Base-by-base conservation (phyloP, 2,113 vertebrate species). In the Barbus barbus region DNA sequence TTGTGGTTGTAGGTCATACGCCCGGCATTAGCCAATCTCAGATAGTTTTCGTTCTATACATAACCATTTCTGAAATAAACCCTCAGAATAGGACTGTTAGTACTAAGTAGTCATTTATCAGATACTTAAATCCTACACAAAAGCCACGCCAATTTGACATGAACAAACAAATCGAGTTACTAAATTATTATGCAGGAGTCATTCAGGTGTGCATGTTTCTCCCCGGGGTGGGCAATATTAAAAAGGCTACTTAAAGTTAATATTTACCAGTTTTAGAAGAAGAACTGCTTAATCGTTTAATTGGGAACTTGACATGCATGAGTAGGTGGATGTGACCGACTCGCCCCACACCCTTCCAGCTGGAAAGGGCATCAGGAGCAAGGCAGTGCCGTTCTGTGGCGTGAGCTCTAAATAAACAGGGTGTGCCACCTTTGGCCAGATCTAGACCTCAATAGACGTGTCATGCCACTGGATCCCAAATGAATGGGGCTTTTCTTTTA, bases 361-460 rank as follows among this genome's bases (percentile, higher is more conserved):
- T 60, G 24, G 65, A 28, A 12, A n/a, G n/a, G 26, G 75, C 65
- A 33, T 76, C 58, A 46, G 60, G 72, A 82, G 80, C 65, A 8
- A 53, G 82, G 83, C 60, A 11, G 61, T 61, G 65, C 63, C 61
- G 12, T 41, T 65, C 72, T 81, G 67, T 16, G 69, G 31, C 56
- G 9, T 1, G 33, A 41, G 48, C 81, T 77, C 51, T 84, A 88
- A 87, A 89, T 86, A 88, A 87, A 86, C 79, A 84, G 87, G 85
- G 89, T 76, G 79, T 85, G 89, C 77, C 67, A 44, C 67, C 78
- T 75, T 58, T 6, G 28, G 44, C 80, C 38, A 20, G 22, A 72
- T 58, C 44, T 46, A 82, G 63, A 81, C 75, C 83, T 83, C 73
- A 87, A 41, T 81, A 81, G 82, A 58, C 36, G 61, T 83, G 67